Evolutionary conservation across 2,113 vertebrate genomes (phyloP), one percentile per base, ranked within the genome.

Genomic region (Rafetus swinhoei): DNA sequence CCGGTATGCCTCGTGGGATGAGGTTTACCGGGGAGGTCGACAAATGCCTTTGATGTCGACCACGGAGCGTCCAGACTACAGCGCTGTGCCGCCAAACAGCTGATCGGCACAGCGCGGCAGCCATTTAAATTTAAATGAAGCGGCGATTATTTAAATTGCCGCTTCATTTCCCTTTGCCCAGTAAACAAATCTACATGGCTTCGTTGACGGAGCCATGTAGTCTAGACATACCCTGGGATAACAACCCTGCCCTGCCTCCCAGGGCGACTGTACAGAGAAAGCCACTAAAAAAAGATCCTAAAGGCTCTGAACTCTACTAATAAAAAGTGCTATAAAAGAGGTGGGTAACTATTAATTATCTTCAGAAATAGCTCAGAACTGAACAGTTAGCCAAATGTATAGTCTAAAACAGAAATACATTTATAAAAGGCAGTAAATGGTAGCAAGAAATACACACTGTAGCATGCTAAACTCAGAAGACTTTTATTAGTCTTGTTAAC

Each of bases 401-500:
- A 16, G 18, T 72, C 65, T 35, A 72, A 35, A 72, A n/a, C n/a
- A 72, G n/a, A 72, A 35, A 72, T 60, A 29, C 16, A 35, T 72
- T 35, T 35, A 35, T 35, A 45, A 18, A 76, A 11, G 27, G 65
- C 50, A 1, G 4, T 2, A 72, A 19, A 21, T 35, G 22, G 6
- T 0, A 32, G 86, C 45, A 59, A 62, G 81, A 81, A 86, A 2
- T n/a, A 76, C 52, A 90, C 74, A 4, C 0, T 9, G 29, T 60
- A 95, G 57, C 56, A 84, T n/a, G 52, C 35, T 2, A 87, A 92
- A 65, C 53, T 65, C 24, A 16, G 29, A 19, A 94, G 57, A 25
- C 62, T 82, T 95, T 95, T 96, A 95, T 85, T 92, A 7, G 4
- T 2, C 56, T 8, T 52, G 27, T 56, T 86, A 77, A 77, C 74